A percentile compares a stretch with the other conserved stretches of the same genome.
phyloP scores from a whole-genome alignment of 2,888 invertebrate genomes.

The Pterostichus niger region DNA sequence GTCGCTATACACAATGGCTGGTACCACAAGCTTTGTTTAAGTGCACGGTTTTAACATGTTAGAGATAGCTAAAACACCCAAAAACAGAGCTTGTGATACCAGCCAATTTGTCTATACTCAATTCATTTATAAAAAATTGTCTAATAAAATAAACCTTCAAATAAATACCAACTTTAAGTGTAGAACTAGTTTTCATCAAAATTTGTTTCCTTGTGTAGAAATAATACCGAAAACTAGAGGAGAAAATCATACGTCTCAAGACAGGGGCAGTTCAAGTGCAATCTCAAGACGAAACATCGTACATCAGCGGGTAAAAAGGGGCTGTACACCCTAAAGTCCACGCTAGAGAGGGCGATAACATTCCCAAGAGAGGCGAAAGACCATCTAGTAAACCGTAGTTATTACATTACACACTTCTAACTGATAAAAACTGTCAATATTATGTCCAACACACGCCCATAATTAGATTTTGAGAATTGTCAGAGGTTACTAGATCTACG shows the following conservation, averaged over 20 bases:
- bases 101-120: too few relatives aligned
- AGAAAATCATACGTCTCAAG: background rate
- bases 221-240: too few relatives aligned
- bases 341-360: conserved; percentile 38
- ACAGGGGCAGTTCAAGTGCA: conserved; percentile 40
- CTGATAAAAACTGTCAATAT: conserved; percentile 66
- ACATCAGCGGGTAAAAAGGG: conserved; percentile 7
- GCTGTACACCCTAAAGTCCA: background rate
- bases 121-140: too few relatives aligned
- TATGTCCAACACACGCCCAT: conserved; percentile 41
- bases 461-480: conserved; percentile 56
- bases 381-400: conserved; percentile 49
- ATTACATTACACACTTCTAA: conserved; percentile 59
- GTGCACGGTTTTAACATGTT: too few relatives aligned
- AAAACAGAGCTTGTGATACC: too few relatives aligned
- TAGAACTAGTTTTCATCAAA: too few relatives aligned
- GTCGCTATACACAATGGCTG: too few relatives aligned
- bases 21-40: too few relatives aligned
- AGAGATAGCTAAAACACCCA: too few relatives aligned
- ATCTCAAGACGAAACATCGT: conserved; percentile 42
- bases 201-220: too few relatives aligned
- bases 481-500: background rate
- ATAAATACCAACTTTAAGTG: too few relatives aligned
- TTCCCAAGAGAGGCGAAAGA: conserved; percentile 41
- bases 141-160: too few relatives aligned